These are phyloP conservation scores for Arrhopalites spinosus DNA, from an alignment of 2,888 invertebrate species.

Conservation along the genomic window DNA sequence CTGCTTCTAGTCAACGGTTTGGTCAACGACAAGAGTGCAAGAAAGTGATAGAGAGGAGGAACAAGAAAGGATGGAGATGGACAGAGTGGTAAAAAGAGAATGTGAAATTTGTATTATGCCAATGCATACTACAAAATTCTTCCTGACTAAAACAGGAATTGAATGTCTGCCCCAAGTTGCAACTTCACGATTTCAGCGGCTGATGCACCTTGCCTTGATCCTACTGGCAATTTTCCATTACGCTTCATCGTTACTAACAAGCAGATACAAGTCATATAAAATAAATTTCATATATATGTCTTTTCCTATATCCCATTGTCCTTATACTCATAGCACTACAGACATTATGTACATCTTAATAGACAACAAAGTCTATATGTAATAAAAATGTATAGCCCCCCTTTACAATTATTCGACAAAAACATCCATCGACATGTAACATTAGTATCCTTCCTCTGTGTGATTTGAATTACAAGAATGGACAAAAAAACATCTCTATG, in stretches of 20 bases:
- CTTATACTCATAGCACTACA: too few relatives aligned
- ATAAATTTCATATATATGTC: too few relatives aligned
- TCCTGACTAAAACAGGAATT: slow-evolving; percentile 13
- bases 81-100: background rate
- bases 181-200: slow-evolving; percentile 28
- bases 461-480: background rate
- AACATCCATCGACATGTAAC: slow-evolving; percentile 3
- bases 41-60: too few relatives aligned
- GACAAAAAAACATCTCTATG: too few relatives aligned
- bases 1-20: too few relatives aligned
- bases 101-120: background rate
- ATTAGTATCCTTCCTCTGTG: background rate
- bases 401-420: background rate
- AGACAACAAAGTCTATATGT: too few relatives aligned
- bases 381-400: too few relatives aligned
- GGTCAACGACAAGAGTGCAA: too few relatives aligned
- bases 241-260: background rate
- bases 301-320: too few relatives aligned
- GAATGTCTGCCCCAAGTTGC: slow-evolving; percentile 9
- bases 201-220: slow-evolving; percentile 18
- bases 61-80: background rate
- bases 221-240: slow-evolving; percentile 6
- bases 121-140: background rate
- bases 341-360: too few relatives aligned
- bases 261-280: too few relatives aligned